Percentiles rank a stretch among this genome's conserved stretches.
These are phyloP conservation scores for Acrobasis repandana DNA, from an alignment of 2,888 invertebrate species.

Conservation along the genomic window DNA sequence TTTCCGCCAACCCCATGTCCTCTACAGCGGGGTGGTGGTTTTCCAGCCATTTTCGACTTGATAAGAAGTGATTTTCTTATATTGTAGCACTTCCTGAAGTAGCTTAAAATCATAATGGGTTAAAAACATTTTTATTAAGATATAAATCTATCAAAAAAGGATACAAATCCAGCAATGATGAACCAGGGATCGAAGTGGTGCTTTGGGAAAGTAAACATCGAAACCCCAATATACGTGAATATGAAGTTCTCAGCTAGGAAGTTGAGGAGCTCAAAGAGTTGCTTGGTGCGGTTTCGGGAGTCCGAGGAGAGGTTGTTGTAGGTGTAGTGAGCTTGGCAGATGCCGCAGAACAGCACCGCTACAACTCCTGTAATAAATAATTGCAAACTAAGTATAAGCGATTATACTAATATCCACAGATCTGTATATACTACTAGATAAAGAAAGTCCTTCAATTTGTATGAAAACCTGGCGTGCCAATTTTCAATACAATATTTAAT, in stretches of 20 bases:
- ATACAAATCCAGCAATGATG: conserved; percentile 96
- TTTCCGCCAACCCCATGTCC: too few species aligned
- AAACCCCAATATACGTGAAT: conserved; percentile 98
- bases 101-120: too few species aligned
- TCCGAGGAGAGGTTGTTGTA: conserved; percentile 97
- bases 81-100: too few species aligned
- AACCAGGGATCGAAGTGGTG: conserved; percentile 97
- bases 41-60: too few species aligned
- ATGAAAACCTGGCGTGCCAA: too few species aligned
- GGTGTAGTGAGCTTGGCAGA: conserved; percentile 99
- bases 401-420: too few species aligned
- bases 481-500: too few species aligned
- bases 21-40: too few species aligned
- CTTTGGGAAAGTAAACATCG: conserved; percentile 98
- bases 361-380: conserved; percentile 88
- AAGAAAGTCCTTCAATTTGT: too few species aligned
- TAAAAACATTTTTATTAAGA: too few species aligned
- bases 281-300: conserved; percentile 93
- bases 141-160: conserved; percentile 84
- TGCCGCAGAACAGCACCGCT: conserved; percentile 98
- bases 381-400: neutral
- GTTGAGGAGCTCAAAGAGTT: conserved; percentile 96
- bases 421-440: too few species aligned
- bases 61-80: too few species aligned
- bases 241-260: conserved; percentile 99